These are phyloP conservation scores for Muscicapa adusta DNA, from an alignment of 2,113 vertebrate species.

Conservation along the genomic window DNA sequence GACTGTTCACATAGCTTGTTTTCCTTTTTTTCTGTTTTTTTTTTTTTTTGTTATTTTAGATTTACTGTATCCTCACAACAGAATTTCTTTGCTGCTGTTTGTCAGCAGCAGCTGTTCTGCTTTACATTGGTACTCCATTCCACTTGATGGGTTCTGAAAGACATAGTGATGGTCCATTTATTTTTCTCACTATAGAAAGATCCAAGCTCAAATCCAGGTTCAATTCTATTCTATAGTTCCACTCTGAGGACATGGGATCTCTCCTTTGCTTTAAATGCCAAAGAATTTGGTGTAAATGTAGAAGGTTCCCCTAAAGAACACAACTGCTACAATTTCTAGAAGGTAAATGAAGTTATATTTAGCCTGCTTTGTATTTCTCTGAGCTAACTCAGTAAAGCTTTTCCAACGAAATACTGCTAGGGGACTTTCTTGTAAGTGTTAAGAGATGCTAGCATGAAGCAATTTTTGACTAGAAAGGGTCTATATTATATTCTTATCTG, in stretches of 20 bases:
- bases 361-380: background rate
- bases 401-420: background rate
- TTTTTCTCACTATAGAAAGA: background rate
- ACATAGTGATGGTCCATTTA: background rate
- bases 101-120: background rate
- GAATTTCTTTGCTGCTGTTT: background rate
- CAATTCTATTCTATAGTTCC: background rate
- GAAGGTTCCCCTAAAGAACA: background rate
- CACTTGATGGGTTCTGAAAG: background rate
- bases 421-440: background rate
- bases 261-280: background rate
- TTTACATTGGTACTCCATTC: background rate
- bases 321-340: background rate
- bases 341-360: background rate
- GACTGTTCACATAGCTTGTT: background rate
- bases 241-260: background rate
- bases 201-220: background rate
- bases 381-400: background rate
- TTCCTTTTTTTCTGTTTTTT: background rate
- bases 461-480: background rate
- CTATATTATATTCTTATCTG: background rate
- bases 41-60: background rate
- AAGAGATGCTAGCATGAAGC: background rate
- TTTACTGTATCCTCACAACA: background rate
- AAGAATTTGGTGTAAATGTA: background rate